Percentiles rank a stretch among this genome's conserved stretches.
Evolutionary conservation across 2,113 vertebrate genomes (phyloP).

Genomic region (Bos taurus): DNA sequence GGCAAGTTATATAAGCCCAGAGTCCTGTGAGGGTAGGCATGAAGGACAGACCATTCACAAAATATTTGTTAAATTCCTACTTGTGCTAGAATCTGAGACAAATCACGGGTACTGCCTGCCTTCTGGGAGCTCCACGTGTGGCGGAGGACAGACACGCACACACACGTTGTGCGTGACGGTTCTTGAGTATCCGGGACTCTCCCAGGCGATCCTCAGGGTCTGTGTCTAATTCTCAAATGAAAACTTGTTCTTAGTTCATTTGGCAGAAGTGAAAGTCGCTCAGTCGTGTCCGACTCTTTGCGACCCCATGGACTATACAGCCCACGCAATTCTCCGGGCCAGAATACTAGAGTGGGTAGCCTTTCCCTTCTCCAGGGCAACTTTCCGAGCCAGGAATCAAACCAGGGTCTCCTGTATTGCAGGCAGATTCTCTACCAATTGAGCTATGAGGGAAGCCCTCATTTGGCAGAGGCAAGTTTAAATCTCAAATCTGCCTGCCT

Average conservation of each 20-base stretch:
- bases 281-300: neutral
- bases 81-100: neutral
- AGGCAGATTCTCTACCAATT: neutral
- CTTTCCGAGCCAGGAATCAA: neutral
- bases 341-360: neutral
- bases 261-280: neutral
- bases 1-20: neutral
- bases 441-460: neutral
- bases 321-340: fast-evolving
- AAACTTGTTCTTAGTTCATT: neutral
- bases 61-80: neutral
- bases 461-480: neutral
- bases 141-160: neutral
- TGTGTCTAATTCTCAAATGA: neutral
- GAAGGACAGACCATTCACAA: neutral
- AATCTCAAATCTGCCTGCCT: neutral
- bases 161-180: neutral
- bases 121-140: neutral
- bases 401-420: neutral
- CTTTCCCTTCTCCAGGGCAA: neutral
- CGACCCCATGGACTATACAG: fast-evolving
- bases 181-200: neutral
- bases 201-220: neutral
- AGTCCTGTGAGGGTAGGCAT: neutral
- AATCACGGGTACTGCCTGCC: neutral